Conservation (phyloP, 2,888 invertebrate species). For the Pasiphila rectangulata region DNA sequence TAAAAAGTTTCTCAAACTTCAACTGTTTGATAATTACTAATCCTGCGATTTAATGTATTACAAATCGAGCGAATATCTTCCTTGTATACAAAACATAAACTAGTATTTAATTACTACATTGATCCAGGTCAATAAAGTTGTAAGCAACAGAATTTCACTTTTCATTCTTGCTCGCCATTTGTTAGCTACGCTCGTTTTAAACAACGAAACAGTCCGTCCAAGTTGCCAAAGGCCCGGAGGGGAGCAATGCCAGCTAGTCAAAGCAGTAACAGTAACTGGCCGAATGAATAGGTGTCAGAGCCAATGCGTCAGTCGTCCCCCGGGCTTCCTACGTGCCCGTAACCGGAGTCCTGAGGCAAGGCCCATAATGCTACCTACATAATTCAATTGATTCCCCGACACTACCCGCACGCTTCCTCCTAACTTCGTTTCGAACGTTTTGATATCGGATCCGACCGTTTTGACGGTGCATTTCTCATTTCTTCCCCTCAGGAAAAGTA, state of each 20-base stretch:
- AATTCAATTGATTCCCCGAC: slow-evolving; percentile 80
- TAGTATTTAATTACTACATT: no score
- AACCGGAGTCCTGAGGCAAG: slow-evolving; percentile 56
- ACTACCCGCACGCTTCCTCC: slow-evolving; percentile 75
- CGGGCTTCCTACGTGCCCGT: slow-evolving; percentile 65
- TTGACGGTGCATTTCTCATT: slow-evolving; percentile 70
- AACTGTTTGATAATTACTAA: no score
- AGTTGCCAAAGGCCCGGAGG: slow-evolving; percentile 33
- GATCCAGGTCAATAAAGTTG: no score
- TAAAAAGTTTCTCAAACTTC: no score
- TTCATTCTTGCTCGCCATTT: slow-evolving; percentile 2
- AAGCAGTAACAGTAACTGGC: slow-evolving; percentile 54
- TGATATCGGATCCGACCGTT: slow-evolving; percentile 77
- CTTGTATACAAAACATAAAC: no score
- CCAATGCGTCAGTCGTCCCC: slow-evolving; percentile 62
- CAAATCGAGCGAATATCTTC: no score
- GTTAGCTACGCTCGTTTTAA: slow-evolving; percentile 1
- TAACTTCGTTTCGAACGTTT: slow-evolving; percentile 79
- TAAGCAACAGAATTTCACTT: not conserved
- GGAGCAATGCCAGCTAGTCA: slow-evolving; percentile 31
- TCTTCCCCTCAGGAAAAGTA: slow-evolving; percentile 45
- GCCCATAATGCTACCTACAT: slow-evolving; percentile 76
- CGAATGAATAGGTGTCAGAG: slow-evolving; percentile 74
- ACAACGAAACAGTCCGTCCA: slow-evolving; percentile 35
- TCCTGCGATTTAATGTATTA: no score